Base-by-base conservation (phyloP, 2,888 invertebrate genomes). In the Barypeithes pellucidus region DNA sequence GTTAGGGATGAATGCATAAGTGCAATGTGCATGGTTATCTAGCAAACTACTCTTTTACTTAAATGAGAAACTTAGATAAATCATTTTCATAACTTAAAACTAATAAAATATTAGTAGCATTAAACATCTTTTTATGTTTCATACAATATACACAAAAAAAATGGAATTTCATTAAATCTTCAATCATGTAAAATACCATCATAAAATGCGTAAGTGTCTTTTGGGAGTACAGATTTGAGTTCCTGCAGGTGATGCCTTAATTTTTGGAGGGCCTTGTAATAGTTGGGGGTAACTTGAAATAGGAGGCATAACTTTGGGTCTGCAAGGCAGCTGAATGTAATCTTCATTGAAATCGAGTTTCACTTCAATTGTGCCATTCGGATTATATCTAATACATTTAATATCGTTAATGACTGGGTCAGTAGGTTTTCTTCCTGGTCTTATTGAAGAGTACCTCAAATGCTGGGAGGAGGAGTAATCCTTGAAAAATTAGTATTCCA, bases 381-480 rank as follows among this genome's bases (percentile, higher is more conserved):
- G 29, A n/a, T 50, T 41, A 62, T 69, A 75, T 65, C 36, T 41
- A 41, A 73, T 75, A 36, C 69, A 69, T 36, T 73, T 70, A n/a
- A 77, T 75, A 63, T 77, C 73, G 24, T 14, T 74, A 16, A 75
- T 75, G n/a, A 68, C 67, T 24, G 75, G 75, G 65, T 77, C 75
- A 33, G 45, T 36, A 24, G 59, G 50, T 70, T 67, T 75, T 71
- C 61, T 66, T 50, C 76, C 77, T 8, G 73, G 74, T 62, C 74
- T 20, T 33, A 75, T 75, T 9, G 74, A 69, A 14, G 67, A 67
- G 20, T 76, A 80, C 14, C 65, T 47, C 24, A 67, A 50, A 73
- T 74, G 62, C 9, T 76, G 50, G 68, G 75, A 73, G 57, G 41
- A 67, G 60, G 67, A 72, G 24, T 22, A 59, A 47, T 45, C 18